These are phyloP conservation scores for Castor canadensis DNA, from an alignment of 2,113 vertebrate genomes.

Conservation along the genomic window DNA sequence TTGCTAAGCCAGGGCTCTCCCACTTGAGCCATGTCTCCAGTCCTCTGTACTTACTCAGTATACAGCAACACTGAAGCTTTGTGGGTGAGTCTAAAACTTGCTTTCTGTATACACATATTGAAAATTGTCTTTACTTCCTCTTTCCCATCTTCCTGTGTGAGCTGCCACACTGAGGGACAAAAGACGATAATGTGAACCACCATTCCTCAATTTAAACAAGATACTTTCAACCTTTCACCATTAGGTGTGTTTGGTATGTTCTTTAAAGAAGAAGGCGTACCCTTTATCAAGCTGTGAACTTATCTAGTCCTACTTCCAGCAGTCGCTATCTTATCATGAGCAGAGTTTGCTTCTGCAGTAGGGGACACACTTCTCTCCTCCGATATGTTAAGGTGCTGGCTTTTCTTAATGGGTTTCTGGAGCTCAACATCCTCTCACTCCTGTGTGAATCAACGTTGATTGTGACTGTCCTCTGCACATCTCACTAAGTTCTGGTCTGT, in stretches of 20 bases:
- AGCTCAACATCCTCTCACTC: not conserved
- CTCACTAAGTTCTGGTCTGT: too few species aligned
- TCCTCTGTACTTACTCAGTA: not conserved
- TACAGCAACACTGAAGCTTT: not conserved
- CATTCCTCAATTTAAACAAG: too few species aligned
- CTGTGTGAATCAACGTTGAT: too few species aligned
- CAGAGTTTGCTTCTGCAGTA: too few species aligned
- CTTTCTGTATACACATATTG: too few species aligned
- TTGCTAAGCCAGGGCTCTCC: too few species aligned
- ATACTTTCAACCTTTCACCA: not conserved
- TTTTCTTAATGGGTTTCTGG: not conserved
- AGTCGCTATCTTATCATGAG: too few species aligned
- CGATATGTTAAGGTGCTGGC: accelerated
- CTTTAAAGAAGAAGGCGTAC: not conserved
- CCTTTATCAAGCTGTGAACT: not conserved
- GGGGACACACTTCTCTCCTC: not conserved
- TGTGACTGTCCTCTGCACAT: too few species aligned
- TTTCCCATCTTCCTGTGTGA: too few species aligned
- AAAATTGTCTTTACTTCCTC: too few species aligned
- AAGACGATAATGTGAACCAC: not conserved
- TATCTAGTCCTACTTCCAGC: not conserved
- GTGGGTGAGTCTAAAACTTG: not conserved
- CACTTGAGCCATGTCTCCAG: too few species aligned
- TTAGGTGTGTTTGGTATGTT: not conserved
- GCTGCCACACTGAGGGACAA: too few species aligned